Base-by-base conservation (phyloP, 1,140 invertebrate species). In the Dendroctonus valens region DNA sequence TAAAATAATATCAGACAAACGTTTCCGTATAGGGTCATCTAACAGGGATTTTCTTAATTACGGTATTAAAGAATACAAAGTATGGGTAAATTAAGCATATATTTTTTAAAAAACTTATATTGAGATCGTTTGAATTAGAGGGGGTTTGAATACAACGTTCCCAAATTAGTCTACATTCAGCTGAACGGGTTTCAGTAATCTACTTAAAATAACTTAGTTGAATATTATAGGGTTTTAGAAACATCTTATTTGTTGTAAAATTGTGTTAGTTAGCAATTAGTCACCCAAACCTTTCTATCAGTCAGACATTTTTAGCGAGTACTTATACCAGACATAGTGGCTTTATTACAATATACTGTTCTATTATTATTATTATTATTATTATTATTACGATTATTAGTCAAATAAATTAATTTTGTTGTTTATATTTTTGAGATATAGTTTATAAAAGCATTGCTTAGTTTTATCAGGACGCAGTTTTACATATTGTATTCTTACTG, bases 391-490 rank as follows among this genome's bases (percentile, higher is more conserved):
- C 12, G 12, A 11, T 12, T 46, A 46, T 46, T 12, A 46, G 12
- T 9, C 8, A 46, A 11, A 46, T 46, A 46, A 46, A 9, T 12
- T 52, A 15, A 42, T 58, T 58, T 58, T 58, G 55, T 58, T 58
- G 55, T 58, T 58, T 58, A 58, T 58, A 58, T 14, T 58, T 58
- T 42, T 58, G 55, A 42, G 8, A 58, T 58, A 58, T 58, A 58
- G 55, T 58, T 58, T 58, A 58, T 58, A 58, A 58, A 42, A 58
- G 11, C n/a, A 55, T 55, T 55, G 53, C 15, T 55, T 55, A 55
- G 26, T 7, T 55, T 55, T 40, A 55, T 55, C 14, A 37, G 50
- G 14, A 51, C 14, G n/a, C 40, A 58, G 15, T n/a, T 14, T n/a
- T 58, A 37, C 37, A 11, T 58, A 42, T 11, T 42, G 12, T 42